phyloP scores from a whole-genome alignment of 2,113 vertebrate genomes.

The Peucedramus taeniatus region DNA sequence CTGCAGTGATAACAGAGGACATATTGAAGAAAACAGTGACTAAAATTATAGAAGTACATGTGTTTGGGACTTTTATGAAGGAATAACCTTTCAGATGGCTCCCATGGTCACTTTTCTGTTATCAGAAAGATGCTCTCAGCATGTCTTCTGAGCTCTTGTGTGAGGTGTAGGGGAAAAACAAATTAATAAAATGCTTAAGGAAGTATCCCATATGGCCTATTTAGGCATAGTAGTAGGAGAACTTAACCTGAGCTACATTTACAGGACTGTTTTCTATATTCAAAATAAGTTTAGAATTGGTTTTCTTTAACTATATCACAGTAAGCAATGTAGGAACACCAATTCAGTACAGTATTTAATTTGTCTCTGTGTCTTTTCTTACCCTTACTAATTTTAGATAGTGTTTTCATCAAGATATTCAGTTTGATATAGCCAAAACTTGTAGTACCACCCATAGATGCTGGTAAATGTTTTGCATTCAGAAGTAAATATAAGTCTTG shows the following conservation, averaged over 20 bases:
- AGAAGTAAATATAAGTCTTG: not conserved
- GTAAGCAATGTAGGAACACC: not conserved
- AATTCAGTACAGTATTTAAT: not conserved
- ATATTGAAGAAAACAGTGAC: not conserved
- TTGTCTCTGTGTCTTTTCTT: not conserved
- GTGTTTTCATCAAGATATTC: not conserved
- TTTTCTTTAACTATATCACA: not conserved
- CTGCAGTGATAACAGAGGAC: not conserved
- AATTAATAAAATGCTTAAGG: not conserved
- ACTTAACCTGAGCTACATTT: not conserved
- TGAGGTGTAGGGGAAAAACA: not conserved
- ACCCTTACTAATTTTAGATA: not conserved
- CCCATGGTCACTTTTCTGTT: not conserved
- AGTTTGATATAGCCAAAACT: not conserved
- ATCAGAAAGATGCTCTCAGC: not conserved
- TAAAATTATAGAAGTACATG: not conserved
- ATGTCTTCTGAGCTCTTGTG: not conserved
- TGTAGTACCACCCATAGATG: not conserved
- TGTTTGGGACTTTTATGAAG: not conserved
- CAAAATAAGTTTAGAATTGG: not conserved
- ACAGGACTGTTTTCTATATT: not conserved
- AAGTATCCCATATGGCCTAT: not conserved
- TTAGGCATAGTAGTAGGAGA: not conserved
- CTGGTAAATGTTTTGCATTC: not conserved
- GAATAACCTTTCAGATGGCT: not conserved